phyloP scores from a whole-genome alignment of 2,113 vertebrate genomes.

The Lamprologus lemairii region DNA sequence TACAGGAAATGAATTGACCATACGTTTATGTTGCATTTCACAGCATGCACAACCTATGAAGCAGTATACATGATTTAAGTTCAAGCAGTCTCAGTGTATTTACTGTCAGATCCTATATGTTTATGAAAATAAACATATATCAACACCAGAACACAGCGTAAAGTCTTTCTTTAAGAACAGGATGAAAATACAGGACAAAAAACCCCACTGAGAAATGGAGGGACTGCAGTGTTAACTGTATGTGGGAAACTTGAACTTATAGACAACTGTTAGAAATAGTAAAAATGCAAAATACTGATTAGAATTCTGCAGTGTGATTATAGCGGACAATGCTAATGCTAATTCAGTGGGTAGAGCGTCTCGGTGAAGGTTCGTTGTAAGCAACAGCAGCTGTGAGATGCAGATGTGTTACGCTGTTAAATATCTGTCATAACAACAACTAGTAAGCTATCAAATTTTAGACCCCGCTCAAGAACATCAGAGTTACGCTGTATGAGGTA shows the following conservation, averaged over 20 bases:
- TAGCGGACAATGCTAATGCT: not conserved
- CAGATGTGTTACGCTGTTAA: not conserved
- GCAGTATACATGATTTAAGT: not conserved
- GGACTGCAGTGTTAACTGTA: not conserved
- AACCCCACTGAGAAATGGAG: not conserved
- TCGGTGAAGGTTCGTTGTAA: not conserved
- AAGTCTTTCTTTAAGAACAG: not conserved
- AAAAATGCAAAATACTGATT: slow-evolving; percentile 11
- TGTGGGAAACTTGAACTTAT: not conserved
- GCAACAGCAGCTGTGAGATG: not conserved
- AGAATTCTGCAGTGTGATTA: slow-evolving; percentile 7
- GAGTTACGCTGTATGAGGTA: not conserved
- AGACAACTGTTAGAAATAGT: not conserved
- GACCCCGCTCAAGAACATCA: not conserved
- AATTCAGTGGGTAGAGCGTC: not conserved
- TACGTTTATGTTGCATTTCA: not conserved
- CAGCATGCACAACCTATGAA: not conserved
- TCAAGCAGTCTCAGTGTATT: not conserved
- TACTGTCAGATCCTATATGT: not conserved
- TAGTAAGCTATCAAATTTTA: not conserved
- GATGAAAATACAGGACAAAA: not conserved
- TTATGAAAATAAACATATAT: not conserved
- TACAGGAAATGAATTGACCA: not conserved
- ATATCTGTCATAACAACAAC: not conserved
- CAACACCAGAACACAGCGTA: not conserved